Evolutionary conservation across 2,113 vertebrate genomes (phyloP), one percentile per base, ranked within the genome.

Genomic region (Vidua chalybeata): DNA sequence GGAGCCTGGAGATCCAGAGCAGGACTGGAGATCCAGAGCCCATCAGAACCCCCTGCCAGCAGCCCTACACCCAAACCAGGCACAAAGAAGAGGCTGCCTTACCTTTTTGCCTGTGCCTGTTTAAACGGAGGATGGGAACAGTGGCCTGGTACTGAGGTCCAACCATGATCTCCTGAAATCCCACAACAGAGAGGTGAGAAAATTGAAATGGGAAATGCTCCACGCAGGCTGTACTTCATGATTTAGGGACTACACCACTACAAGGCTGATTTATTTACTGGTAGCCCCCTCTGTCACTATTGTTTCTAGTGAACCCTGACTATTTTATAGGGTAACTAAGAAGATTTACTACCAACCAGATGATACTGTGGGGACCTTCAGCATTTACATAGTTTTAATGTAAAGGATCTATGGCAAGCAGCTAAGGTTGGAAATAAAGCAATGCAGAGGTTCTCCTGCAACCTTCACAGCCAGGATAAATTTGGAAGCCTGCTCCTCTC

Each of bases 61-160:
- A 86, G 79, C 72, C 64, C 71, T 10, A 8, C 23, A 43, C 14
- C 54, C 71, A 35, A 16, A 15, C 9, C 2, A 28, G 64, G 54
- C 10, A 31, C 31, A 7, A 0, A 6, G n/a, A 26, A 33, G 39
- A 74, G 35, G 61, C 4, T 20, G 20, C 37, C 97, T 98, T 95
- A 99, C 99, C 98, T 98, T 97, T 98, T 18, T 99, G 98, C 39
- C 98, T 91, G 9, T 97, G 98, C 37, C 97, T 94, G 74, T 97
- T 98, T 5, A 96, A 76, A 89, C 95, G 96, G 64, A 99, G 96
- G 84, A 97, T 95, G 90, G 99, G 99, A 96, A 99, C 98, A 59
- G 97, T 97, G 10, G 99, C 99, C 93, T 99, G 99, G 96, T 99
- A 99, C 97, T 99, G 98, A 39, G 98, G 98, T 66, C 99, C 99